phyloP scores from a whole-genome alignment of 2,888 invertebrate species.

The Physocephala rufipes region DNA sequence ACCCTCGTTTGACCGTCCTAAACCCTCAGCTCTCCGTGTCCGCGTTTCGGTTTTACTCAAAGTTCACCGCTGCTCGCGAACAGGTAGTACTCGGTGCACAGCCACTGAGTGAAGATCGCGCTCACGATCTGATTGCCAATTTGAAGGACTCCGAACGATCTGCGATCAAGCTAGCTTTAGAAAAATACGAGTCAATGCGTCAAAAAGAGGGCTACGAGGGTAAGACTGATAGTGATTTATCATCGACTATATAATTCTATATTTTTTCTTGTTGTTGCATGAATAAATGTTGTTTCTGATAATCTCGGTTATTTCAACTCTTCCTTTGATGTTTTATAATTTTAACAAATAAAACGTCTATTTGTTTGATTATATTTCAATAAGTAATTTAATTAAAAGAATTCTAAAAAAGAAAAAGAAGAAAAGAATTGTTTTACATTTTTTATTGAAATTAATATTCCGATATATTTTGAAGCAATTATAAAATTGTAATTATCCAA shows the following conservation, averaged over 20 bases:
- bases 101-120: constrained; percentile 74
- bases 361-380: background rate
- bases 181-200: constrained; percentile 78
- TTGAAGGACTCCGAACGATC: constrained; percentile 78
- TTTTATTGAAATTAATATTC: background rate
- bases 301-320: background rate
- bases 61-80: constrained; percentile 48
- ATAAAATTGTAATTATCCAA: too few species aligned
- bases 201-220: constrained; percentile 83
- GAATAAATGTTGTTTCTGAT: background rate
- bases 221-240: constrained; percentile 60
- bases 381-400: background rate
- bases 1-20: background rate
- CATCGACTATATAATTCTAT: background rate
- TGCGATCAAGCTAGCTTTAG: constrained; percentile 74
- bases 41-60: constrained; percentile 44
- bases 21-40: constrained; percentile 1
- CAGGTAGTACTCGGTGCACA: constrained; percentile 40
- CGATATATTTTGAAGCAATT: too few species aligned
- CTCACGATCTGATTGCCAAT: constrained; percentile 77
- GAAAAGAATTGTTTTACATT: background rate
- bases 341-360: too few species aligned
- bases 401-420: background rate
- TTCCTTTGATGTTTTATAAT: background rate
- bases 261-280: constrained; percentile 19